Evolutionary conservation across 2,113 vertebrate species (phyloP).

Genomic region (Clarias magur): DNA sequence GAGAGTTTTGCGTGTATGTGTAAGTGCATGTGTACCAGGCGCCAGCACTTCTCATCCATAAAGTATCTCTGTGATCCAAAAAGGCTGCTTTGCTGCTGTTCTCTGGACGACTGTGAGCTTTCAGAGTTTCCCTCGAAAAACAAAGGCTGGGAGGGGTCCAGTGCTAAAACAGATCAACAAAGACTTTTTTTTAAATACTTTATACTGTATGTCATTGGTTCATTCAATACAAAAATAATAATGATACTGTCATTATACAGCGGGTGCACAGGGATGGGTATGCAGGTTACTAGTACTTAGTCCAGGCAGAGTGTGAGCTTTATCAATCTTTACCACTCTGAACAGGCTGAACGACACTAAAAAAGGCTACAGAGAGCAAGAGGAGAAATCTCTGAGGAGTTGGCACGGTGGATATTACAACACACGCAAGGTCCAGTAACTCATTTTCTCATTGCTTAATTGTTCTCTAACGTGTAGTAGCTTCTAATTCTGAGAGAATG

Average conservation of each 20-base stretch:
- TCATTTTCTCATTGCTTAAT: no score
- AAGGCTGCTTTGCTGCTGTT: constrained; percentile 84
- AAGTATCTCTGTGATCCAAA: constrained; percentile 84
- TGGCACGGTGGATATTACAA: no score
- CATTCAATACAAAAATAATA: background rate
- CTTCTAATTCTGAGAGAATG: no score
- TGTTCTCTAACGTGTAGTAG: no score
- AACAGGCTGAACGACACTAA: no score
- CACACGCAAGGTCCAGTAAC: no score
- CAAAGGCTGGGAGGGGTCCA: constrained; percentile 75
- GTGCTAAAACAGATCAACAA: constrained; percentile 67
- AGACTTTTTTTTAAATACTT: background rate
- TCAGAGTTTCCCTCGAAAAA: constrained; percentile 83
- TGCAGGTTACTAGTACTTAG: background rate
- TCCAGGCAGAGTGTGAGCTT: background rate
- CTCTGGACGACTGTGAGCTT: constrained; percentile 82
- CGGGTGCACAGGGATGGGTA: background rate
- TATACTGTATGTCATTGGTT: no score
- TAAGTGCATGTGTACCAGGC: constrained; percentile 70
- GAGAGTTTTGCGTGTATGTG: background rate
- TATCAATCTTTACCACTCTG: no score
- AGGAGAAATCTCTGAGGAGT: no score
- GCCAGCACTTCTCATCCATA: constrained; percentile 88
- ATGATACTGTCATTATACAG: background rate
- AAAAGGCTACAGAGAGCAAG: no score